Conservation (phyloP, 2,888 invertebrate species). For the Barypeithes pellucidus region DNA sequence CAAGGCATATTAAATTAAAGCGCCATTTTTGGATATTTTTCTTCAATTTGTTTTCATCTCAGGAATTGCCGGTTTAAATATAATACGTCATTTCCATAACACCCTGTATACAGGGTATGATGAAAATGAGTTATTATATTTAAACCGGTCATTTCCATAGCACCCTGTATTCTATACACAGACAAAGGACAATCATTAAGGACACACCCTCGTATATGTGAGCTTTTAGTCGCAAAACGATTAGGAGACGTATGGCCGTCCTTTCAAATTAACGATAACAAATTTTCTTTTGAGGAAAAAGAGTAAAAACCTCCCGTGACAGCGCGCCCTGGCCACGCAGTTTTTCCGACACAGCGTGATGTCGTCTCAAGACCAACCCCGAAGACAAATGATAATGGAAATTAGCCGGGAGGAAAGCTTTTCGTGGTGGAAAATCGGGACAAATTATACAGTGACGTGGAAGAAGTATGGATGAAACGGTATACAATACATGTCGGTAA, state of each 20-base stretch:
- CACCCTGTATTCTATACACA: no score
- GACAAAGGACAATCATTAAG: no score
- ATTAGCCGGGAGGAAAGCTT: constrained; percentile 66
- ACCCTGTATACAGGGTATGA: no score
- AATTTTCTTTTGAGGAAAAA: constrained; percentile 44
- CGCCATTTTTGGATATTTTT: no score
- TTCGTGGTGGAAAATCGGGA: constrained; percentile 60
- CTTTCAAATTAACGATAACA: constrained; percentile 44
- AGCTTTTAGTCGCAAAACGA: constrained; percentile 20
- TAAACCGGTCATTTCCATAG: no score
- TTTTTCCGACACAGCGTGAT: constrained; percentile 49
- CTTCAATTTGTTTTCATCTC: no score
- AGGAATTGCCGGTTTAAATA: no score
- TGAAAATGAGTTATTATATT: no score
- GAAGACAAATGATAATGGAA: constrained; percentile 70
- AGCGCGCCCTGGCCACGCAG: constrained; percentile 33
- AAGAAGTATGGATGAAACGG: not conserved
- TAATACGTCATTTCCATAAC: no score
- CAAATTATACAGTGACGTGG: constrained; percentile 25
- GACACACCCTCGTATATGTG: not conserved
- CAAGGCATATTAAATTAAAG: no score
- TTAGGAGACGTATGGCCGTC: constrained; percentile 23
- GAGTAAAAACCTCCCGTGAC: constrained; percentile 32
- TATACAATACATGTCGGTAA: not conserved
- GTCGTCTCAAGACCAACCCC: constrained; percentile 51